These are phyloP conservation scores for Tonatia bakeri DNA, from an alignment of 2,113 vertebrate genomes.

Conservation along the genomic window DNA sequence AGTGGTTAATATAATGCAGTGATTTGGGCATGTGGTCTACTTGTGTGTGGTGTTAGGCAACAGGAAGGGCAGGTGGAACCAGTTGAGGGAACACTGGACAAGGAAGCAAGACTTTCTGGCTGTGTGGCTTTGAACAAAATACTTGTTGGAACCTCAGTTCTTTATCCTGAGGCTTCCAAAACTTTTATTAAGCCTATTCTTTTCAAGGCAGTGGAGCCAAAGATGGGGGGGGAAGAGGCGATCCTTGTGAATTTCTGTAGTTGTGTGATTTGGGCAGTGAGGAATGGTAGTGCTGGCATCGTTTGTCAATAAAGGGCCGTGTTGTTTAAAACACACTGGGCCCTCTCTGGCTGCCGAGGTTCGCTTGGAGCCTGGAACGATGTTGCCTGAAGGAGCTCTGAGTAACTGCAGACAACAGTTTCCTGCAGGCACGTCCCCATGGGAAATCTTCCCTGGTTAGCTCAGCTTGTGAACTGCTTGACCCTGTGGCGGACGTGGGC, in stretches of 20 bases:
- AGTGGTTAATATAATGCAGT: not conserved
- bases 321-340: not conserved
- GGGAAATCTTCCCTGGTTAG: slow-evolving; percentile 47
- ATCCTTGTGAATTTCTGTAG: not conserved
- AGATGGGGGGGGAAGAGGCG: not conserved
- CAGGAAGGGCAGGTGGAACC: not conserved
- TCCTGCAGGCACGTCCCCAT: not conserved
- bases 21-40: not conserved
- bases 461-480: not conserved
- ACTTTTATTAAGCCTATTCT: not conserved
- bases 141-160: not conserved
- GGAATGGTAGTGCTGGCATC: no score
- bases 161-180: not conserved
- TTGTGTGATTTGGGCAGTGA: not conserved
- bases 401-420: not conserved
- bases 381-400: not conserved
- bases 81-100: no score
- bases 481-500: not conserved
- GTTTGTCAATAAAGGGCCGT: not conserved
- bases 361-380: not conserved
- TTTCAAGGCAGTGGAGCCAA: not conserved
- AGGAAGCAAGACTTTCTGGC: not conserved
- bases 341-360: not conserved
- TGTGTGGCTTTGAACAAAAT: not conserved
- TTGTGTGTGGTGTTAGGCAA: not conserved